These are phyloP conservation scores for Macaca nemestrina DNA, from an alignment of 2,113 vertebrate species.

Conservation along the genomic window DNA sequence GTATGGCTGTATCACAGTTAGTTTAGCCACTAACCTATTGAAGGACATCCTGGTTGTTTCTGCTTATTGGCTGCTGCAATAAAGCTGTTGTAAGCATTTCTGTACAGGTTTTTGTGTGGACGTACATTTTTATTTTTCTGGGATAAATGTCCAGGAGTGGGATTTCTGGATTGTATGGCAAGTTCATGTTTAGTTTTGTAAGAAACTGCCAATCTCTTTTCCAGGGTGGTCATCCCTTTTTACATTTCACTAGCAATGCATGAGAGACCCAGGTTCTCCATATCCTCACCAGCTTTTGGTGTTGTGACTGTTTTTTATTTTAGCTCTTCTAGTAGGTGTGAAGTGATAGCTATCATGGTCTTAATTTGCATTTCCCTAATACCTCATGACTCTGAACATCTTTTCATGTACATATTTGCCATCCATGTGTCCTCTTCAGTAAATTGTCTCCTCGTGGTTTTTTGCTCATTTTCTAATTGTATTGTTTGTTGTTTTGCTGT, in stretches of 20 bases:
- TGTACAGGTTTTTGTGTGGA: neutral
- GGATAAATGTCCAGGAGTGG: neutral
- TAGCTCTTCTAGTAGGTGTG: neutral
- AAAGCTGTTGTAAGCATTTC: neutral
- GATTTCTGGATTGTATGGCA: neutral
- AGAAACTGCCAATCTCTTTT: neutral
- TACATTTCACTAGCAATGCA: neutral
- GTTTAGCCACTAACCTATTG: neutral
- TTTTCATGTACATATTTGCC: neutral
- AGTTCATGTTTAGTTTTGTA: neutral
- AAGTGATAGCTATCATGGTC: fast-evolving
- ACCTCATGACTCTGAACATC: neutral
- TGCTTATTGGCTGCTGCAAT: neutral
- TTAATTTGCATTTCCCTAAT: neutral
- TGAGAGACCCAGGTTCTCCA: neutral
- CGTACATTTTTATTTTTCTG: neutral
- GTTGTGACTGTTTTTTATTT: neutral
- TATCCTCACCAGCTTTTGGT: neutral
- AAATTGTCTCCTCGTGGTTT: neutral
- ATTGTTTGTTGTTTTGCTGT: neutral
- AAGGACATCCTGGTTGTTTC: neutral
- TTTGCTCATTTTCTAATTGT: neutral
- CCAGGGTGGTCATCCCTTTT: neutral
- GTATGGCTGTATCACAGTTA: neutral
- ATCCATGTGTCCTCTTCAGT: too few species aligned